Conservation (phyloP, 1,140 invertebrate species). For the Musca vetustissima region DNA sequence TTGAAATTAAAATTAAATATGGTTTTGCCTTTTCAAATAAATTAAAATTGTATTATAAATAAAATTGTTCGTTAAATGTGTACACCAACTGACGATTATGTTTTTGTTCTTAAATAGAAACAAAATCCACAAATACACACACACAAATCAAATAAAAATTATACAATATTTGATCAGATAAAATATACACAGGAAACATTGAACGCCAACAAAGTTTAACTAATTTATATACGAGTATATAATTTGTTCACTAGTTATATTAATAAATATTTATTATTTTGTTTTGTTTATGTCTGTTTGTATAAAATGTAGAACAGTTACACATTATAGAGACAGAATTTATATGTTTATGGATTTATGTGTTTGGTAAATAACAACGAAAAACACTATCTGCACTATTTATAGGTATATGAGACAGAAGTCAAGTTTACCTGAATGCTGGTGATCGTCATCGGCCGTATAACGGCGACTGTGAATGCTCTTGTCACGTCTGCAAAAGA, state of each 20-base stretch:
- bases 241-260: not conserved
- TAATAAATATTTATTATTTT: not conserved
- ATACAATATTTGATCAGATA: no score
- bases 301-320: not conserved
- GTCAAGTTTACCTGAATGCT: constrained; percentile 66
- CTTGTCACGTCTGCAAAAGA: constrained; percentile 65
- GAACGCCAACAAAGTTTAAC: constrained; percentile 23
- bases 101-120: no score
- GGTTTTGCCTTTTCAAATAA: no score
- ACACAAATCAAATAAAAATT: no score
- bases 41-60: no score
- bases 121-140: no score
- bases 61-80: no score
- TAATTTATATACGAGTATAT: constrained; percentile 4
- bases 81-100: no score
- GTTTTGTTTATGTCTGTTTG: not conserved
- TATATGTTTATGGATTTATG: not conserved
- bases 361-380: not conserved
- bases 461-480: constrained; percentile 68
- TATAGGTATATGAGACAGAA: not conserved
- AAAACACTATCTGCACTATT: not conserved
- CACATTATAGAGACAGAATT: not conserved
- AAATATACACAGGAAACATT: not conserved
- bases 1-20: no score
- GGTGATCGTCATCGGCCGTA: constrained; percentile 71